Evolutionary conservation across 2,113 vertebrate species (phyloP).

Genomic region (Pholis gunnellus): DNA sequence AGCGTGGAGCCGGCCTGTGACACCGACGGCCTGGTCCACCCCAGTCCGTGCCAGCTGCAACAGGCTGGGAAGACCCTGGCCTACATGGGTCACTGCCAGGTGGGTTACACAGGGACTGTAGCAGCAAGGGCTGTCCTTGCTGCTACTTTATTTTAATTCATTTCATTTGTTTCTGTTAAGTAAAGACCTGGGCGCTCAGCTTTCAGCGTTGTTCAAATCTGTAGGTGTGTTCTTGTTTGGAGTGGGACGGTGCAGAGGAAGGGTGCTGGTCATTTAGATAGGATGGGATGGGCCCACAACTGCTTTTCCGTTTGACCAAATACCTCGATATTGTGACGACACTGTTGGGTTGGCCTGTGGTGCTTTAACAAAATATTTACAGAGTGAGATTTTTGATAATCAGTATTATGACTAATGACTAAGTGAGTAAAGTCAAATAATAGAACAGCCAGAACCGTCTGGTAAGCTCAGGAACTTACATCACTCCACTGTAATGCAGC

Average conservation of each 20-base stretch:
- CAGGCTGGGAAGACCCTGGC: slow-evolving; percentile 92
- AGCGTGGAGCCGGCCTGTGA: slow-evolving; percentile 92
- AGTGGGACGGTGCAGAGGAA: not conserved
- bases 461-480: too few species aligned
- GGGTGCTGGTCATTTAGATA: not conserved
- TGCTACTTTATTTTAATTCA: not conserved
- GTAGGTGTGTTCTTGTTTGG: not conserved
- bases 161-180: not conserved
- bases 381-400: too few species aligned
- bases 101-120: slow-evolving; percentile 64
- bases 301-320: too few species aligned
- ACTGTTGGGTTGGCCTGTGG: too few species aligned
- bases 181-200: not conserved
- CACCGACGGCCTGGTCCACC: slow-evolving; percentile 89
- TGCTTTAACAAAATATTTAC: too few species aligned
- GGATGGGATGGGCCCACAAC: too few species aligned
- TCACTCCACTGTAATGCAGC: too few species aligned
- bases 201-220: not conserved
- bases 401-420: too few species aligned
- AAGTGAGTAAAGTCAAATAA: too few species aligned
- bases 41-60: slow-evolving; percentile 89
- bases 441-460: too few species aligned
- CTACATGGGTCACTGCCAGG: slow-evolving; percentile 95
- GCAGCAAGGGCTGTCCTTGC: not conserved
- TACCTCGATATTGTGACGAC: too few species aligned